phyloP scores from a whole-genome alignment of 2,888 invertebrate genomes.

The Gastracanthus pulcherrimus region DNA sequence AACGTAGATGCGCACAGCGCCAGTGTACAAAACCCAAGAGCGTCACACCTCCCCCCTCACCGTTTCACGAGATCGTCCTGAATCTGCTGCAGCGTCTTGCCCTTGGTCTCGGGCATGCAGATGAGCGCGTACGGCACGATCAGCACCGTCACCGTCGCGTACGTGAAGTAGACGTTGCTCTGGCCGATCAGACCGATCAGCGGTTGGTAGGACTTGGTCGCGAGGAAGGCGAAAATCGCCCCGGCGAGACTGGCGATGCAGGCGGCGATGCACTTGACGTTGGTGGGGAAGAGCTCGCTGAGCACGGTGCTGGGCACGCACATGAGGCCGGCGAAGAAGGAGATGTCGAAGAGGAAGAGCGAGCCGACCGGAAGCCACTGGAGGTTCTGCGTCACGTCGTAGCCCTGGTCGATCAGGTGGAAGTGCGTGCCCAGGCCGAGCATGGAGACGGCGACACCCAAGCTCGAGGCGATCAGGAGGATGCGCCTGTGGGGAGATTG shows the following conservation, averaged over 20 bases:
- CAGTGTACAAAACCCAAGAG: background rate
- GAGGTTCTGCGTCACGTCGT: conserved; percentile 8
- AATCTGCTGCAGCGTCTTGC: conserved; percentile 66
- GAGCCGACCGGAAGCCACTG: conserved; percentile 50
- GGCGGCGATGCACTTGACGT: conserved; percentile 67
- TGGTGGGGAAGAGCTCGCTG: conserved; percentile 68
- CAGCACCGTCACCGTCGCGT: conserved; percentile 60
- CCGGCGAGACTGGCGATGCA: conserved; percentile 64
- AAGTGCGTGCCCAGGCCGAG: conserved; percentile 58
- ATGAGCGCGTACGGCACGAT: conserved; percentile 47
- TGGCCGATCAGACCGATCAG: conserved; percentile 63
- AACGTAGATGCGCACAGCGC: background rate
- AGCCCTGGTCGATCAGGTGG: conserved; percentile 31
- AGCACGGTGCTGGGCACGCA: conserved; percentile 68
- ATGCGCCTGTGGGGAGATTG: conserved; percentile 61
- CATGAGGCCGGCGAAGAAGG: conserved; percentile 57
- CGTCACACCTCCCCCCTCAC: background rate
- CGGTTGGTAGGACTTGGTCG: conserved; percentile 67
- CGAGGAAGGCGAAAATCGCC: conserved; percentile 65
- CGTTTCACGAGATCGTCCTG: conserved; percentile 51
- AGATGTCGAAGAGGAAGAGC: conserved; percentile 50
- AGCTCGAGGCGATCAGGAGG: conserved; percentile 67
- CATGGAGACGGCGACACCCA: conserved; percentile 63
- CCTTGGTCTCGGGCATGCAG: conserved; percentile 69
- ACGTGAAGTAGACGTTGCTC: conserved; percentile 66